Conservation (phyloP, 2,113 vertebrate genomes). For the Carollia perspicillata region DNA sequence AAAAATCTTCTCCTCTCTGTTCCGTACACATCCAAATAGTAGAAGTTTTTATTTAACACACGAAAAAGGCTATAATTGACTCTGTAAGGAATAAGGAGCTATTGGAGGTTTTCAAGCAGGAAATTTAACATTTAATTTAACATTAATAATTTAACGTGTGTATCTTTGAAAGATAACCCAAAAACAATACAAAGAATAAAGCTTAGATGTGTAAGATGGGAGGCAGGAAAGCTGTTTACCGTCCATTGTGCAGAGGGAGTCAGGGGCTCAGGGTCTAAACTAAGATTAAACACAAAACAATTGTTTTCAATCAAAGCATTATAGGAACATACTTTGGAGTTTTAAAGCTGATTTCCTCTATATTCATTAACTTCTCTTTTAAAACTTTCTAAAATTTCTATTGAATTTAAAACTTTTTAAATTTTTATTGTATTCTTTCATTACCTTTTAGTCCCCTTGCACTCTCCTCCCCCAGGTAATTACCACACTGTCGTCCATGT, state of each 20-base stretch:
- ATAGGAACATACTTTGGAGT: background rate
- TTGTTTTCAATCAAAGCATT: background rate
- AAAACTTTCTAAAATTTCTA: background rate
- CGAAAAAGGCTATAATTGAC: background rate
- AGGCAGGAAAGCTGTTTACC: background rate
- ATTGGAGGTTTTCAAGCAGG: background rate
- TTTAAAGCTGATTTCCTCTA: background rate
- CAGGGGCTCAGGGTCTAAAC: background rate
- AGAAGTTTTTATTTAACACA: background rate
- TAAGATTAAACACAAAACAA: background rate
- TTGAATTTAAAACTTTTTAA: background rate
- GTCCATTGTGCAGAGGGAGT: background rate
- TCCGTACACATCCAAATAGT: background rate
- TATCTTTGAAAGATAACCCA: background rate
- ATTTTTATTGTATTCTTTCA: no score
- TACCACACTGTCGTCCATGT: no score
- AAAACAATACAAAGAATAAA: background rate
- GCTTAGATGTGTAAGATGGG: background rate
- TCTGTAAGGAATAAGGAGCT: background rate
- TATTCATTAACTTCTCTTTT: background rate
- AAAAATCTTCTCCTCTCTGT: background rate
- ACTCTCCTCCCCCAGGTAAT: no score
- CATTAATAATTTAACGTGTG: background rate
- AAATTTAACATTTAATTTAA: background rate
- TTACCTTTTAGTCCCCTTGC: no score